Evolutionary conservation across 2,888 invertebrate genomes (phyloP), one percentile per base, ranked within the genome.

Genomic region (Ectobius pallidus): DNA sequence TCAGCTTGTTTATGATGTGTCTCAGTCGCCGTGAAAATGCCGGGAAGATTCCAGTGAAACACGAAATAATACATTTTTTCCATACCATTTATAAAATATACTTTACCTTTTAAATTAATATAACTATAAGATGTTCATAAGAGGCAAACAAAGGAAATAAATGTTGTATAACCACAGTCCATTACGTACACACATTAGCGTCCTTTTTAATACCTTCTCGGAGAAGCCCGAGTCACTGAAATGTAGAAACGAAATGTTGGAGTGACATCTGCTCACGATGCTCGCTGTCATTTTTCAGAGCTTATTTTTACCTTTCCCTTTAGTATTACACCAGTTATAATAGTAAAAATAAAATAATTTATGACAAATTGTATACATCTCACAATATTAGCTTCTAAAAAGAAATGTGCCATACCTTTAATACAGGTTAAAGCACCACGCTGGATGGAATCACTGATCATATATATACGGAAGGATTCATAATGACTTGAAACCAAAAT

Each of bases 1-100:
- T 20, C 52, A 27, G 22, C 27, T 58, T 52, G 52, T 52, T 58
- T 58, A 58, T 25, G 30, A 58, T 30, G 65, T 18, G 63, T 65
- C 65, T 65, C n/a, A 65, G 65, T 20, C 44, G 65, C 65, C 65
- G 65, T 65, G 65, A 65, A 44, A 65, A 65, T 65, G 27, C 65
- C 65, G 65, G 65, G 65, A 46, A 65, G 16, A 58, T 58, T 58
- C 58, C 25, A 58, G n/a, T n/a, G 30, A 30, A 4, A n/a, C 18
- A 4, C 18, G 9, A 22, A 58, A 58, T 4, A 58, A n/a, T 16
- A 14, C 4, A 1, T 30, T 6, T 16, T 58, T 30, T 2, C 7
- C 27, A 32, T 9, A 58, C 7, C n/a, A 16, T 9, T 14, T 58
- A 20, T 30, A 58, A 58, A 1, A 25, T 30, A 58, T 25, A 30